Evolutionary conservation across 2,113 vertebrate genomes (phyloP), one percentile per base, ranked within the genome.

Genomic region (Vulpes vulpes): DNA sequence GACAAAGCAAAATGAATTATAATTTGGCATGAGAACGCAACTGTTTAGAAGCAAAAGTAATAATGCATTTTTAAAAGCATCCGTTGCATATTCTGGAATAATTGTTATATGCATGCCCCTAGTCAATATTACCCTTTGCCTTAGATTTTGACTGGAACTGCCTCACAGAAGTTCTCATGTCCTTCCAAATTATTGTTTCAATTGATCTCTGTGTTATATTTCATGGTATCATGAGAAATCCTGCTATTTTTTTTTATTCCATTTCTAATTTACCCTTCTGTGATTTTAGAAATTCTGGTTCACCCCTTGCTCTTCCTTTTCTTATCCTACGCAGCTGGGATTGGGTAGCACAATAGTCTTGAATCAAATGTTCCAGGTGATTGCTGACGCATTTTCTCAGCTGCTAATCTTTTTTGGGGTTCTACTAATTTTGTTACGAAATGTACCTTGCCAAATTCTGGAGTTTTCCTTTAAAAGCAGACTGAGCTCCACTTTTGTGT

Each of bases 221-320:
- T 97, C 99, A 99, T 99, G 97, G 99, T 99, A 98, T 99, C 99
- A 62, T 99, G 99, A 23, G 98, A 99, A 99, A 99, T 99, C 95
- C 98, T 99, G 98, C 98, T 99, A 91, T 99, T 99, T 85, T 99
- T 43, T 43, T 99, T 98, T 99, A 99, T 98, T 99, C 99, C 88
- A 99, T 99, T 98, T 99, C 99, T 98, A 99, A 99, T 98, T 99
- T 99, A 94, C 99, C 98, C 97, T 99, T 99, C 64, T 99, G 99
- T 94, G 99, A 98, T 95, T 99, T 99, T 99, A n/a, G 99, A 99
- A 94, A 98, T 97, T 98, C 98, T 98, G 78, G 97, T 99, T 96
- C 98, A 99, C 99, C 98, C 20, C 98, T 99, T 95, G 99, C 99
- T 82, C 99, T 98, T 94, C 98, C 98, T 30, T 99, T 99, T 98